These are phyloP conservation scores for Larimichthys crocea DNA, from an alignment of 2,113 vertebrate genomes.

Conservation along the genomic window DNA sequence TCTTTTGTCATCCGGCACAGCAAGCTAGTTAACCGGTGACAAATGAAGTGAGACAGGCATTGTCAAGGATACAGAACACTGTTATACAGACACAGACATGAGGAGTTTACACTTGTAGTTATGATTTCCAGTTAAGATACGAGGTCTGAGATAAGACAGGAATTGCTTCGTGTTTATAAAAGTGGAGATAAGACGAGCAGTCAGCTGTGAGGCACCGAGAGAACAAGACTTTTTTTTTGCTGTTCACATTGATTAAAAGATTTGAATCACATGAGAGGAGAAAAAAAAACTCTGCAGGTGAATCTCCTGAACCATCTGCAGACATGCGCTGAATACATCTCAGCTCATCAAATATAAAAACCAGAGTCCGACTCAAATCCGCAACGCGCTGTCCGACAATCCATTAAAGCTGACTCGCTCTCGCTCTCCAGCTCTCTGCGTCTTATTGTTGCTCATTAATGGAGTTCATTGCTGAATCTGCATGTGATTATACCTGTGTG, in stretches of 20 bases:
- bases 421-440: slow-evolving; percentile 57
- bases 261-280: neutral
- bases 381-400: slow-evolving; percentile 20
- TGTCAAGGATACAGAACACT: too few species aligned
- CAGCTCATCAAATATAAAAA: slow-evolving; percentile 1
- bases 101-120: too few species aligned
- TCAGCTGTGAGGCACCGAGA: neutral
- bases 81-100: too few species aligned
- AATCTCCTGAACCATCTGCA: neutral
- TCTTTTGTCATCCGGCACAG: too few species aligned
- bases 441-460: slow-evolving; percentile 66
- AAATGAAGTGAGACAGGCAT: too few species aligned
- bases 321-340: slow-evolving; percentile 4
- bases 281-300: neutral
- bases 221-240: neutral
- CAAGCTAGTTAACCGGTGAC: too few species aligned
- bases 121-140: too few species aligned
- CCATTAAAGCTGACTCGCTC: slow-evolving; percentile 52
- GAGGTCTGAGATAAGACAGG: too few species aligned
- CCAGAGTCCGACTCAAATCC: neutral
- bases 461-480: slow-evolving; percentile 48
- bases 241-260: neutral
- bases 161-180: too few species aligned
- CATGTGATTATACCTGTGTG: slow-evolving; percentile 50
- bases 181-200: too few species aligned